Base-by-base conservation (phyloP, 1,140 invertebrate genomes). In the Dolichoris vasculosae region DNA sequence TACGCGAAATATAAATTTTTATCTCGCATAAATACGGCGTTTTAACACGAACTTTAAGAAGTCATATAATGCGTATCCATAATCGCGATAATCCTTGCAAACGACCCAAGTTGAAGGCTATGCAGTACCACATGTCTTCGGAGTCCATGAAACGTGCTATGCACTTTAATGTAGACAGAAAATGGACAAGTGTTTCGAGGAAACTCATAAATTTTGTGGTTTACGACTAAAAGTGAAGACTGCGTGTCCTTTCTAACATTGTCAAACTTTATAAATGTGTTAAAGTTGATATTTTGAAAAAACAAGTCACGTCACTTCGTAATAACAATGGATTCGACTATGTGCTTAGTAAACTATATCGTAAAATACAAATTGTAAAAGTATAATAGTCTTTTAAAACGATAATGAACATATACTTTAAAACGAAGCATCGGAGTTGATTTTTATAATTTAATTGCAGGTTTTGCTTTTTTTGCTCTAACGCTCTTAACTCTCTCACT, bases 91-190 rank as follows among this genome's bases (percentile, higher is more conserved):
- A 69, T 81, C 64, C 67, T 71, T 69, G 64, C 13, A 43, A 23
- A 46, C 30, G 2, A 51, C 7, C 11, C 81, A 82, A 82, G 81
- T 73, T 82, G 69, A 82, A 82, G 81, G 81, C 17, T 71, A 11
- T 32, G 23, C 48, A 38, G 46, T 20, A 17, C 30, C 2, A 1
- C 20, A 3, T 23, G 38, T 46, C 35, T 75, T 51, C 30, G 13
- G 38, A 83, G 23, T 64, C 40, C 40, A 26, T 43, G 48, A 75
- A 59, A 76, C 71, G 71, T 64, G 48, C 15, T 35, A 51, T 73
- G 81, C 81, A 35, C 43, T 38, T 71, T 30, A 51, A 82, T 38
- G 13, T 23, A 51, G 38, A 23, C 77, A 35, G 20, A 77, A 51
- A 77, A 30, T 77, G 48, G 17, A 55, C 35, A n/a, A 48, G n/a